Evolutionary conservation across 2,888 invertebrate species (phyloP).

Genomic region (Clostera curtula): DNA sequence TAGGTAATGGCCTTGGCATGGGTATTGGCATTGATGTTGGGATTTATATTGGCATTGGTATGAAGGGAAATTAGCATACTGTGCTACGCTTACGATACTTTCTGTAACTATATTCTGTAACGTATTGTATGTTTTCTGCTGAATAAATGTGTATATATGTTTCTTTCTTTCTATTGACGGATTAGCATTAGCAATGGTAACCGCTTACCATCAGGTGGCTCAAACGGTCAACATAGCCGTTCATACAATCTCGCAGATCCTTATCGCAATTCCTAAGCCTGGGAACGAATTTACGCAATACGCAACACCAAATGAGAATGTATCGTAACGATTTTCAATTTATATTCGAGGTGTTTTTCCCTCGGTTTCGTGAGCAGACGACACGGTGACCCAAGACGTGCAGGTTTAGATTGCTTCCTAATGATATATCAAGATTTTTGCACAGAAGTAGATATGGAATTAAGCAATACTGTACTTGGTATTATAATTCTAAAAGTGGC

Average conservation of each 20-base stretch:
- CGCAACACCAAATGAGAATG: constrained; percentile 21
- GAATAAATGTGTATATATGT: no score
- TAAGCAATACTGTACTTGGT: background rate
- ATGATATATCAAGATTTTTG: constrained; percentile 13
- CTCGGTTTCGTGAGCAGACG: constrained; percentile 11
- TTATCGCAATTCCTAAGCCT: background rate
- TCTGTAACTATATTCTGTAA: background rate
- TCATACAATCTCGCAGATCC: background rate
- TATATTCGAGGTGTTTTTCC: constrained; percentile 19
- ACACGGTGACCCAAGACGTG: constrained; percentile 17
- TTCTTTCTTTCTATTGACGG: no score
- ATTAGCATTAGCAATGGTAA: no score
- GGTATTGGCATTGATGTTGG: no score
- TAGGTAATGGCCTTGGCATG: no score
- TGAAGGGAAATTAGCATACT: no score
- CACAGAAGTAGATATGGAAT: constrained; percentile 7
- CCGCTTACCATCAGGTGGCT: no score
- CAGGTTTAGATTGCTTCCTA: constrained; percentile 18
- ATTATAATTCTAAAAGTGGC: no score
- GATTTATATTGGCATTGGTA: no score
- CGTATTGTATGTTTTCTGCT: background rate
- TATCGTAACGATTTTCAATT: constrained; percentile 29
- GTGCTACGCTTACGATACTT: no score
- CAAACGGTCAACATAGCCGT: no score
- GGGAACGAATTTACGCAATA: constrained; percentile 15